phyloP scores from a whole-genome alignment of 2,113 vertebrate genomes.

The Pogonocichla stellata region DNA sequence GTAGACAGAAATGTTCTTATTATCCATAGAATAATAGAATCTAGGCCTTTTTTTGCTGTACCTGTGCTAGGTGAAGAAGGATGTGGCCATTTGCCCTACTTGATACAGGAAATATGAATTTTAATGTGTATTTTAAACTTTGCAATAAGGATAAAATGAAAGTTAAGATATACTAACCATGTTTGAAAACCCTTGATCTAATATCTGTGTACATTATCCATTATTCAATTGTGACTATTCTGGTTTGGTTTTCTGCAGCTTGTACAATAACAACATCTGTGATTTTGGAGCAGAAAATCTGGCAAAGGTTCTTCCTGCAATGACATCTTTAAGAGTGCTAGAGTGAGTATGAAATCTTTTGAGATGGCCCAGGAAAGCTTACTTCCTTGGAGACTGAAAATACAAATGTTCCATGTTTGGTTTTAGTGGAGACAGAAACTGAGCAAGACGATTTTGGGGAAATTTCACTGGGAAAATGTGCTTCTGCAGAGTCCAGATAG shows the following conservation, averaged over 20 bases:
- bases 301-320: slow-evolving; percentile 81
- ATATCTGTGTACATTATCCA: background rate
- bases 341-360: slow-evolving; percentile 82
- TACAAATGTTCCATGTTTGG: background rate
- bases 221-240: background rate
- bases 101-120: background rate
- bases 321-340: slow-evolving; percentile 83
- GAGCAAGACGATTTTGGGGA: background rate
- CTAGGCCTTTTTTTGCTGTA: background rate
- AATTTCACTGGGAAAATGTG: background rate
- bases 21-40: background rate
- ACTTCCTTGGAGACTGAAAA: background rate
- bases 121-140: background rate
- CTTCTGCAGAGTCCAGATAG: background rate
- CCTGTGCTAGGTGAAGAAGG: background rate
- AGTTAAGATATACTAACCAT: background rate
- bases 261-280: slow-evolving; percentile 88
- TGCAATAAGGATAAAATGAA: background rate
- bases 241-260: slow-evolving; percentile 67
- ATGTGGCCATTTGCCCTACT: background rate
- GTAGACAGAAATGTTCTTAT: background rate
- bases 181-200: background rate
- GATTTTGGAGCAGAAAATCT: slow-evolving; percentile 87
- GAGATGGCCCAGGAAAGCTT: background rate
- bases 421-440: background rate